Evolutionary conservation across 2,113 vertebrate genomes (phyloP).

Genomic region (Sturnira hondurensis): DNA sequence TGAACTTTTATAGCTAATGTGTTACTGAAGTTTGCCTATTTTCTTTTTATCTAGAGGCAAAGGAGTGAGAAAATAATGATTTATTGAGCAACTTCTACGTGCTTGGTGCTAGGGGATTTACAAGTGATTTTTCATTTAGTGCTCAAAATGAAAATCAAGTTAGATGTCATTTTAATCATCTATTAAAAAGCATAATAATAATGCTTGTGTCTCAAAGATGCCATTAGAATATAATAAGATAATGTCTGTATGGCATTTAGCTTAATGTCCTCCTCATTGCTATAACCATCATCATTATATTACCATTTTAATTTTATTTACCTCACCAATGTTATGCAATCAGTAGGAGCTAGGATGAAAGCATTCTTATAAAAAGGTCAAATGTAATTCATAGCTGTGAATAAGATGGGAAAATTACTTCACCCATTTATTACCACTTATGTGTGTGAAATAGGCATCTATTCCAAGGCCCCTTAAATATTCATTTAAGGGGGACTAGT

Average conservation of each 20-base stretch:
- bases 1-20: slow-evolving; percentile 51
- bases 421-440: neutral
- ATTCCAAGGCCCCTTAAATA: neutral
- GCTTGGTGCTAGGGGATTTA: neutral
- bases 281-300: neutral
- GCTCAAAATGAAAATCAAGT: neutral
- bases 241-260: neutral
- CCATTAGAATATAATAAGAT: neutral
- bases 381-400: neutral
- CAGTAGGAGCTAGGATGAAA: neutral
- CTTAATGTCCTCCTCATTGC: neutral
- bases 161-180: neutral
- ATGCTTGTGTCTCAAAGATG: neutral
- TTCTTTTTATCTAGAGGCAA: slow-evolving; percentile 41
- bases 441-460: neutral
- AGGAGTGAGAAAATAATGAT: slow-evolving; percentile 46
- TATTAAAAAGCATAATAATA: slow-evolving; percentile 31
- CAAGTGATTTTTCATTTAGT: slow-evolving; percentile 34
- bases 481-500: neutral
- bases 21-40: slow-evolving; percentile 36
- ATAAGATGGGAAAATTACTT: slow-evolving; percentile 1
- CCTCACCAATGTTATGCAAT: neutral
- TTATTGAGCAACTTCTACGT: slow-evolving; percentile 13
- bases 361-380: neutral
- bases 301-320: slow-evolving; percentile 18